Evolutionary conservation across 2,888 invertebrate species (phyloP).

Genomic region (Caenorhabditis sp.): DNA sequence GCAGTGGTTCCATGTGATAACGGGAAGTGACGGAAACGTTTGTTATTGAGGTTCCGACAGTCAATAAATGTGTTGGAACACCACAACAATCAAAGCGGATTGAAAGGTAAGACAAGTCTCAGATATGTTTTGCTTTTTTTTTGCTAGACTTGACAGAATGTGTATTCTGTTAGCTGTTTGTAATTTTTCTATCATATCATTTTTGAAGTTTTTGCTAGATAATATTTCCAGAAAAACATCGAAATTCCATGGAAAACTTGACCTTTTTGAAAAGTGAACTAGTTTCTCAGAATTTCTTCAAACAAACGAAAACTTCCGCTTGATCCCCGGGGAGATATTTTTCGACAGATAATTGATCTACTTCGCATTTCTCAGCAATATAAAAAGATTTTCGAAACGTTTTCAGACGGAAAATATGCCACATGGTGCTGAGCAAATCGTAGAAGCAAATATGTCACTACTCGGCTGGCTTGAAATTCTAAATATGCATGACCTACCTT

Average conservation of each 20-base stretch:
- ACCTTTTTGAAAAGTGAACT: background rate
- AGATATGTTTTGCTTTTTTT: background rate
- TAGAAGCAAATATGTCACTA: slow-evolving; percentile 60
- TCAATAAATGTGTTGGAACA: slow-evolving; percentile 43
- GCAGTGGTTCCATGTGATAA: slow-evolving; percentile 53
- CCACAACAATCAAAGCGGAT: slow-evolving; percentile 16
- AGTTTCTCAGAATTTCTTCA: background rate
- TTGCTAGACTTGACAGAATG: background rate
- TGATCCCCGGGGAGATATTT: slow-evolving; percentile 3
- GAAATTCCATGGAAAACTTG: background rate
- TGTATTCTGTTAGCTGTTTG: too few species aligned
- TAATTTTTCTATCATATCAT: too few species aligned
- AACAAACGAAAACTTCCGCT: background rate
- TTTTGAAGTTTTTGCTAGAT: too few species aligned
- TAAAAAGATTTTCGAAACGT: slow-evolving; percentile 7
- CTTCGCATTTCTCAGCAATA: background rate
- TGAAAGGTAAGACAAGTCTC: background rate
- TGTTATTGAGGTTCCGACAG: slow-evolving; percentile 43
- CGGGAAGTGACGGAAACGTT: slow-evolving; percentile 34
- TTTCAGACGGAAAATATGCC: slow-evolving; percentile 43
- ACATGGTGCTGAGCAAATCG: slow-evolving; percentile 25
- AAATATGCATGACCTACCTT: slow-evolving; percentile 64
- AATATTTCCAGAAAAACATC: too few species aligned
- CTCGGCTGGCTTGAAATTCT: slow-evolving; percentile 52
- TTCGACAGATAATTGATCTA: slow-evolving; percentile 19